Base-by-base conservation (phyloP, 2,113 vertebrate species). In the Lampris incognitus region DNA sequence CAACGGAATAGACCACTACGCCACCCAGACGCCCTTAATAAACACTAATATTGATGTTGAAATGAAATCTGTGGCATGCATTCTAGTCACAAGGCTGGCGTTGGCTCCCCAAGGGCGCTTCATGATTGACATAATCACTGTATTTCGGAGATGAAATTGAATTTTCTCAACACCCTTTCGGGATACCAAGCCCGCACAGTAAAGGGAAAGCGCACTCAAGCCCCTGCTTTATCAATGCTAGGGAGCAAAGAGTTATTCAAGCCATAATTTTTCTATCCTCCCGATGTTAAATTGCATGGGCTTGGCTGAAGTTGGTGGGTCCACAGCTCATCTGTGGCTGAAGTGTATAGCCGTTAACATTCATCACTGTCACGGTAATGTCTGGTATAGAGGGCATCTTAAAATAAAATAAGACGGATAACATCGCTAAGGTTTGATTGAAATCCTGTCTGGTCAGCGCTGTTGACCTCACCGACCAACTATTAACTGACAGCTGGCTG, bases 401-500 rank as follows among this genome's bases (percentile, higher is more conserved):
- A 82, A 91, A 89, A 92, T 88, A 89, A 92, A 88, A 85, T 74
- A 78, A 79, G 69, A 48, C 9, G 10, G 54, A 74, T 60, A 80
- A 85, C 82, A 82, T 74, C 54, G 70, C 78, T 68, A 77, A 82
- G 76, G 58, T 73, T 37, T 78, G 73, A 86, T 66, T 69, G 48
- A 76, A 82, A 83, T 73, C 79, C 83, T 56, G 76, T 87, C 83
- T 88, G 76, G 76, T 81, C 56, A 44, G 83, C 81, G 80, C 78
- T 82, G 73, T 81, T 91, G 92, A 92, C 81, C 83, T 93, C 92
- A 91, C 64, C 6, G 85, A 84, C 89, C 87, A 88, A 80, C 83
- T 88, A 89, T 74, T 79, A 76, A 7, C 75, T 73, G 79, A 86
- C 85, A 87, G 46, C 69, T 38, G 54, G 68, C 77, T 81, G 85